A percentile compares a stretch with the other conserved stretches of the same genome.
phyloP scores from a whole-genome alignment of 2,797 vertebrate genomes.

The Halcyon smyrnensis region DNA sequence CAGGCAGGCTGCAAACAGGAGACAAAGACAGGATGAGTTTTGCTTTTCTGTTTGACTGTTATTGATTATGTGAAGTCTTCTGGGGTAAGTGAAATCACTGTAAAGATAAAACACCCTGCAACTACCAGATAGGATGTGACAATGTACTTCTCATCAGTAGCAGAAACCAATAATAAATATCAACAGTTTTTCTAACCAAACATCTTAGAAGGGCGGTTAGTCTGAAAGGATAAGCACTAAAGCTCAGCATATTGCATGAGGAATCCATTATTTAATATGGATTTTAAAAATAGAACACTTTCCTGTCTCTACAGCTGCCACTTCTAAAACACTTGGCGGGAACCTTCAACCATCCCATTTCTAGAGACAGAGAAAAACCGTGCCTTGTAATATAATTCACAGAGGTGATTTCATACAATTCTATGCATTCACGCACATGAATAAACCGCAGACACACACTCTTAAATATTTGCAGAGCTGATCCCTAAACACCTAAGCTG shows the following conservation, averaged over 20 bases:
- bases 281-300: not conserved
- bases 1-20: not conserved
- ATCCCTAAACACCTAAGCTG: not conserved
- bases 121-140: not conserved
- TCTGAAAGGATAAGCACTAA: not conserved
- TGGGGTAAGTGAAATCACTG: not conserved
- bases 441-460: not conserved
- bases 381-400: not conserved
- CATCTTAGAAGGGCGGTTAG: not conserved
- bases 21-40: not conserved
- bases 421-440: not conserved
- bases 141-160: not conserved
- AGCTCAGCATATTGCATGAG: not conserved
- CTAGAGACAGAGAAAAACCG: not conserved
- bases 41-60: not conserved
- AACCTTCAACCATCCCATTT: not conserved
- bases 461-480: not conserved
- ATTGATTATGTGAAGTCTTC: not conserved
- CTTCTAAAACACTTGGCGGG: not conserved
- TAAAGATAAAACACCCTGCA: rapidly evolving
- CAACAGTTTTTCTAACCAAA: not conserved
- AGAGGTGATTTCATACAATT: not conserved
- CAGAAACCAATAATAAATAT: not conserved
- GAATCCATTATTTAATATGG: not conserved
- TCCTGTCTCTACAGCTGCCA: not conserved